These are phyloP conservation scores for Hassar affinis DNA, from an alignment of 2,113 vertebrate genomes.

Conservation along the genomic window DNA sequence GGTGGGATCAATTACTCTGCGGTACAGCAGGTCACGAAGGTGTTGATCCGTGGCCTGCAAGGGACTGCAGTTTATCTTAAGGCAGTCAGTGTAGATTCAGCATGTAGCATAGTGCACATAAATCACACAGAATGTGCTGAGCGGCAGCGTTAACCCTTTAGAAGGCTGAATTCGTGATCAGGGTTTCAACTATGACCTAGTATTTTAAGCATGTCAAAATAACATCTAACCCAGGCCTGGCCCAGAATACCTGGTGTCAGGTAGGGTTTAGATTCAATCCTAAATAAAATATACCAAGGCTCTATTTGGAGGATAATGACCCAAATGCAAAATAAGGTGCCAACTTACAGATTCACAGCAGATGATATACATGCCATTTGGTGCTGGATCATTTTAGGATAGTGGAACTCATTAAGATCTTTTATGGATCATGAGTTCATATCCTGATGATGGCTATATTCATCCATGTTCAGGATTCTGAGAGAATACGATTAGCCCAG, in stretches of 20 bases:
- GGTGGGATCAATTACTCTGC: slow-evolving; percentile 14
- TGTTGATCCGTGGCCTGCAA: background rate
- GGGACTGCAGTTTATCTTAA: slow-evolving; percentile 36
- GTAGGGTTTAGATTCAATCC: background rate
- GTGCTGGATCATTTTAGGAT: background rate
- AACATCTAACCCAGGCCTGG: background rate
- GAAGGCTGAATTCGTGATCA: background rate
- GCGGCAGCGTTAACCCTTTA: slow-evolving; percentile 17
- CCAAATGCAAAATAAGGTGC: no score
- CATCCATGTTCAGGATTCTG: no score
- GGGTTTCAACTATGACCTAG: background rate
- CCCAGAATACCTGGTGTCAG: background rate
- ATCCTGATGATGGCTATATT: no score
- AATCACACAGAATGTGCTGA: slow-evolving; percentile 26
- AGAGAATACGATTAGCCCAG: no score
- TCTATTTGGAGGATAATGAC: background rate
- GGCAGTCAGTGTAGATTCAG: slow-evolving; percentile 19
- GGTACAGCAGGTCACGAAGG: background rate
- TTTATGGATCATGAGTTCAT: background rate
- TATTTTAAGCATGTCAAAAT: background rate
- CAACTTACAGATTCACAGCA: background rate
- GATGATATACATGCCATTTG: background rate
- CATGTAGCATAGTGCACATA: slow-evolving; percentile 19
- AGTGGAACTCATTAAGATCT: no score
- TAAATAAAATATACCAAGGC: background rate